Evolutionary conservation across 2,797 vertebrate species (phyloP), one percentile per base, ranked within the genome.

Genomic region (Manis crassicaudata): DNA sequence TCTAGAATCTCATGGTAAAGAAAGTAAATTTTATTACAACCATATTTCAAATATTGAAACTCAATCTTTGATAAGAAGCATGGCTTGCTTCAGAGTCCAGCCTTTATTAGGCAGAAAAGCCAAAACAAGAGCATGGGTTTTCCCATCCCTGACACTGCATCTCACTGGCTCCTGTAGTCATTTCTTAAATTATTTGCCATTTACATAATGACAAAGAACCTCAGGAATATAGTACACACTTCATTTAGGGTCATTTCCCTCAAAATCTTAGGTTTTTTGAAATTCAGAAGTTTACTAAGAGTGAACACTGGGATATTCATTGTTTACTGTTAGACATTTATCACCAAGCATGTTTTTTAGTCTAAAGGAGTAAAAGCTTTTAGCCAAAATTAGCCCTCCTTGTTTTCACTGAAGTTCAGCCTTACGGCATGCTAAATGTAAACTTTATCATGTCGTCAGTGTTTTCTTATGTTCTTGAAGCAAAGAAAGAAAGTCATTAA

Each of bases 401-500:
- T 83, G 12, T 77, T 96, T 96, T 79, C 94, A 97, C 58, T 92
- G 73, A 95, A 97, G 82, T 97, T 97, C 85, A 88, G 11, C 96
- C 96, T 97, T 97, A 96, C 43, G 67, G 63, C 92, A 95, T 50
- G 60, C 63, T 97, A 90, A 96, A 96, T 92, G 35, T 96, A 14
- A 97, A 94, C 94, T 98, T 98, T 96, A 97, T 95, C 96, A 95
- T 81, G 54, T 96, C 96, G 87, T 97, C 94, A 97, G 96, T 92
- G 58, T 70, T 84, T 67, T 82, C 62, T 88, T 88, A 92, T 60
- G 3, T 88, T 97, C 97, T 98, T 92, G 76, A 96, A 90, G 96
- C 95, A 95, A 77, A 96, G 95, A 98, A 95, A 93, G 92, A 97
- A 72, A 96, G 96, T 40, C 93, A 98, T 98, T 98, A 97, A 97